phyloP scores from a whole-genome alignment of 2,113 vertebrate genomes.

The Platysternon megacephalum region DNA sequence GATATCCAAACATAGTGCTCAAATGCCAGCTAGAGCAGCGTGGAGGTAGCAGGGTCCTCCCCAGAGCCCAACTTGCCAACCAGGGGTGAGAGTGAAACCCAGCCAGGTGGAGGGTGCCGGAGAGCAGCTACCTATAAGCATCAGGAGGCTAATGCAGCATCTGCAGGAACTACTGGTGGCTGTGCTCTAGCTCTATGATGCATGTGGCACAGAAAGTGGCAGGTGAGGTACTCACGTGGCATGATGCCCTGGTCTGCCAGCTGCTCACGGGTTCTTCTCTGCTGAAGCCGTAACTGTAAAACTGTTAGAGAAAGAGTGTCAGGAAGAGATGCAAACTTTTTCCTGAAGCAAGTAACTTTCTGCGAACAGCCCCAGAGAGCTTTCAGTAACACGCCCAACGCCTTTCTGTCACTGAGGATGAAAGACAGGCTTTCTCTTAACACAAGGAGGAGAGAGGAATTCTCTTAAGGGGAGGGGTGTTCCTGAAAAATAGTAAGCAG shows the following conservation, averaged over 20 bases:
- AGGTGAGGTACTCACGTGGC: conserved; percentile 89
- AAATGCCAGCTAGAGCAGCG: neutral
- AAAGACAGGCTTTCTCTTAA: neutral
- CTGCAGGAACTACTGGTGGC: neutral
- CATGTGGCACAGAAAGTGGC: neutral
- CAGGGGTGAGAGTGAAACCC: neutral
- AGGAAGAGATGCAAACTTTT: conserved; percentile 12
- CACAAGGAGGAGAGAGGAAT: neutral
- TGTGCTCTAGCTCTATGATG: neutral
- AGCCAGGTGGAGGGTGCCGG: neutral
- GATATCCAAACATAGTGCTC: neutral
- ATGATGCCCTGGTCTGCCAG: conserved; percentile 95
- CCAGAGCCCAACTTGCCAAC: neutral
- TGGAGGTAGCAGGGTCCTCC: neutral
- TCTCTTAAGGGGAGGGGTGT: too few relatives aligned
- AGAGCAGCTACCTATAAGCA: neutral
- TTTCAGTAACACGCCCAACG: neutral
- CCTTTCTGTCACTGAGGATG: neutral
- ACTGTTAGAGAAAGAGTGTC: conserved; percentile 81
- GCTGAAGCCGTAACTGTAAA: conserved; percentile 98
- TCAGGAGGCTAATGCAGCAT: neutral
- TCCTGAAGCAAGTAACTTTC: neutral
- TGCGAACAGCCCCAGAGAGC: neutral
- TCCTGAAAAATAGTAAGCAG: neutral
- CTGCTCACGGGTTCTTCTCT: conserved; percentile 95